Base-by-base conservation (phyloP, 2,113 vertebrate species). In the Oreotrochilus melanogaster region DNA sequence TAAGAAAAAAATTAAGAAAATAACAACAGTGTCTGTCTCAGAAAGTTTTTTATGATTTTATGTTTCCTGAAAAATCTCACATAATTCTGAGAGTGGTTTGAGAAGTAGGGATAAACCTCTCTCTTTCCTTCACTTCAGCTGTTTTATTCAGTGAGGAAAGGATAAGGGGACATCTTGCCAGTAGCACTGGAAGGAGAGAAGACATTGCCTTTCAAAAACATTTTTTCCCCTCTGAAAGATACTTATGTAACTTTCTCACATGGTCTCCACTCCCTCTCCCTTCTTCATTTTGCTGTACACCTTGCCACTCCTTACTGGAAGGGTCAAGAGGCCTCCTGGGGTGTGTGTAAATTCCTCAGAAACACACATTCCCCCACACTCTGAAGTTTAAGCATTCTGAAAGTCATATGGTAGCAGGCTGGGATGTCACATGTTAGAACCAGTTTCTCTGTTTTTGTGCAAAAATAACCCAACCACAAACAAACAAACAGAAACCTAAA, bases 201-300 rank as follows among this genome's bases (percentile, higher is more conserved):
- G 0, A 86, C 2, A 18, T 39, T 64, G 3, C n/a, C 65, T 51
- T 90, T 54, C 16, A 70, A 27, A 11, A 2, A 6, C 45, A 2
- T 61, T 50, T 72, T 86, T 53, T 6, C 6, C 6, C 3, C 15
- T 70, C 47, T 17, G 8, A 11, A 57, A 60, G 30, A 80, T 9
- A 3, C 48, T 37, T 48, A 3, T 58, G 8, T 37, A 72, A 35
- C 14, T 83, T 72, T 73, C 16, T 73, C 19, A 11, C 30, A 53
- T 51, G 25, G 14, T 48, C 30, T 11, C 9, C 10, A 30, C 28
- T 71, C 11, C 27, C 0, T 0, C 35, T 37, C 54, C 2, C 2
- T 51, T 89, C 27, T 67, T 51, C 47, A 48, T 22, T 19, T 10
- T 76, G 18, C 33, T 71, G 30, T 37, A 16, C 30, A 78, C 24